These are phyloP conservation scores for Caretta caretta DNA, from an alignment of 2,113 vertebrate genomes.

Conservation along the genomic window DNA sequence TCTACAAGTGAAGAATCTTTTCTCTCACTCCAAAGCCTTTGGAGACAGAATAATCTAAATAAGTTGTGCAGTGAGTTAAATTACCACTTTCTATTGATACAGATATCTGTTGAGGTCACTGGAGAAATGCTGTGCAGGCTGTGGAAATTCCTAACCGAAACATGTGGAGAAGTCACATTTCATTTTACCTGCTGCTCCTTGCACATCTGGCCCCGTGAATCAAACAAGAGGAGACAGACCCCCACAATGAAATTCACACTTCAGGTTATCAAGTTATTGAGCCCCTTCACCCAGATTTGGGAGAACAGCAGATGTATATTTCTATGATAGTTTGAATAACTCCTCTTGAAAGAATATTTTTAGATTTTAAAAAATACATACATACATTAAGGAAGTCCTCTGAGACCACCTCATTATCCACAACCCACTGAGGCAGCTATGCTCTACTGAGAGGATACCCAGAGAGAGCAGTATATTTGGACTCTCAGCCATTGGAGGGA, in stretches of 20 bases:
- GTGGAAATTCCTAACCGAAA: not conserved
- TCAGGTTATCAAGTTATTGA: not conserved
- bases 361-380: not conserved
- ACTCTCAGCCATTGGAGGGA: not conserved
- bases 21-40: not conserved
- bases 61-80: not conserved
- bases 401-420: not conserved
- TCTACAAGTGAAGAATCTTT: not conserved
- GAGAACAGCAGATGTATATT: not conserved
- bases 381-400: not conserved
- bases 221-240: not conserved
- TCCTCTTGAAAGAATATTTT: not conserved
- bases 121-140: not conserved
- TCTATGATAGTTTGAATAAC: not conserved
- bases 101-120: not conserved
- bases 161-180: not conserved
- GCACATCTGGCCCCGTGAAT: not conserved
- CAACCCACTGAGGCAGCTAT: slow-evolving; percentile 33
- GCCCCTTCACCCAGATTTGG: not conserved
- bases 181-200: not conserved
- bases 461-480: not conserved
- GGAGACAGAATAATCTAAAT: not conserved
- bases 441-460: not conserved
- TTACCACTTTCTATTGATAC: not conserved
- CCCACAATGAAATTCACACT: not conserved